Evolutionary conservation across 2,797 vertebrate genomes (phyloP).

Genomic region (Diceros bicornis): DNA sequence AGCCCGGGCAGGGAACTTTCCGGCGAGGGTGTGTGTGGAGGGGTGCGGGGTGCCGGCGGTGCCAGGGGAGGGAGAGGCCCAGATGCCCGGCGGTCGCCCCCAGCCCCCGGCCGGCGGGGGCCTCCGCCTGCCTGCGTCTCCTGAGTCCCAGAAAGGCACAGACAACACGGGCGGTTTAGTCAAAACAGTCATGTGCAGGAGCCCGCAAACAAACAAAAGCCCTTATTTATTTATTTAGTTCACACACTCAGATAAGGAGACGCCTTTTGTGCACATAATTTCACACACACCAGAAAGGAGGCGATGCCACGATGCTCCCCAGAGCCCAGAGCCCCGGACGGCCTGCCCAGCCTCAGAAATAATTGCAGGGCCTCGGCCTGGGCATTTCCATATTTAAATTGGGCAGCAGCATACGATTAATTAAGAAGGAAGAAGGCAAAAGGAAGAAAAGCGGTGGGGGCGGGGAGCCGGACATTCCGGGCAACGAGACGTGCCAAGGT

Average conservation of each 20-base stretch:
- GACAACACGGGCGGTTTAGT: constrained; percentile 75
- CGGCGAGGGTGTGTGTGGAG: constrained; percentile 64
- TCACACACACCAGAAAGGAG: constrained; percentile 75
- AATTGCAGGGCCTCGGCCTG: constrained; percentile 12
- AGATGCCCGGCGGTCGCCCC: constrained; percentile 77
- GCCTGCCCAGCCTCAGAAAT: constrained; percentile 49
- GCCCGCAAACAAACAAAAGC: constrained; percentile 84
- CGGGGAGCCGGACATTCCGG: constrained; percentile 73
- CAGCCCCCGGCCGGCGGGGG: constrained; percentile 30
- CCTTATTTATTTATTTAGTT: constrained; percentile 86
- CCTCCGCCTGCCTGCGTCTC: constrained; percentile 64
- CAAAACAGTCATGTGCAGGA: constrained; percentile 80
- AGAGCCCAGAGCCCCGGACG: constrained; percentile 19
- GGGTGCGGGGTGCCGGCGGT: constrained; percentile 51
- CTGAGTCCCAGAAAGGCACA: constrained; percentile 80
- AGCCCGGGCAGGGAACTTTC: constrained; percentile 81
- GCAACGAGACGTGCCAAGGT: constrained; percentile 68
- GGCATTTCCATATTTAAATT: constrained; percentile 82
- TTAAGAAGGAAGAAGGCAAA: constrained; percentile 84
- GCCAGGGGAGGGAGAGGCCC: constrained; percentile 79
- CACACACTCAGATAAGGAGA: constrained; percentile 84
- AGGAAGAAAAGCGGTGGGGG: constrained; percentile 69
- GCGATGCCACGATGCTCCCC: constrained; percentile 34
- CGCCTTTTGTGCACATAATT: constrained; percentile 82
- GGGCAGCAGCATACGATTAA: constrained; percentile 80